phyloP scores from a whole-genome alignment of 2,888 invertebrate species.

The Trypoxylon attenuatum region DNA sequence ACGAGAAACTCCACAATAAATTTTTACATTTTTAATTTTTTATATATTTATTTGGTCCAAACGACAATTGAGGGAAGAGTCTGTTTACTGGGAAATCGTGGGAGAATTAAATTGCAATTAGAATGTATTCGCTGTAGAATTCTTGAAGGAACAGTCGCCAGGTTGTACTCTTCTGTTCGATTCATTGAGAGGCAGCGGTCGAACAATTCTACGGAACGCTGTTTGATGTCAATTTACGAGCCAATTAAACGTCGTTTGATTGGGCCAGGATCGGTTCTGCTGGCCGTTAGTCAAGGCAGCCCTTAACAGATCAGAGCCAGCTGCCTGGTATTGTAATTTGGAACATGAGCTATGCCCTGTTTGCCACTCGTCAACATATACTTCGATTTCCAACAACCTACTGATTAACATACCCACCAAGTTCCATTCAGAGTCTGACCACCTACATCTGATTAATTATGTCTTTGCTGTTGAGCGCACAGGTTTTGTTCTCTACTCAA shows the following conservation, averaged over 20 bases:
- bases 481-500: too few species aligned
- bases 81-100: too few species aligned
- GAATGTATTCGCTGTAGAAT: too few species aligned
- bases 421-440: neutral
- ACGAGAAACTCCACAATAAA: too few species aligned
- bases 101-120: too few species aligned
- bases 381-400: neutral
- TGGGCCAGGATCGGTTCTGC: slow-evolving; percentile 32
- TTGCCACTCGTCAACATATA: slow-evolving; percentile 35
- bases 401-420: neutral
- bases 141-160: too few species aligned
- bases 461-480: too few species aligned
- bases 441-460: too few species aligned
- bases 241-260: slow-evolving; percentile 53
- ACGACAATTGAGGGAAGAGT: too few species aligned
- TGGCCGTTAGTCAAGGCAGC: slow-evolving; percentile 45
- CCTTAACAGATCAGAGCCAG: slow-evolving; percentile 32
- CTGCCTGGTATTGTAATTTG: slow-evolving; percentile 37
- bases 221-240: slow-evolving; percentile 8
- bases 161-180: neutral
- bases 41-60: too few species aligned
- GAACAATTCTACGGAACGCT: neutral
- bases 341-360: slow-evolving; percentile 33
- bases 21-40: too few species aligned
- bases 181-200: neutral